These are phyloP conservation scores for Hafferia zeledoni DNA, from an alignment of 2,797 vertebrate genomes.

Conservation along the genomic window DNA sequence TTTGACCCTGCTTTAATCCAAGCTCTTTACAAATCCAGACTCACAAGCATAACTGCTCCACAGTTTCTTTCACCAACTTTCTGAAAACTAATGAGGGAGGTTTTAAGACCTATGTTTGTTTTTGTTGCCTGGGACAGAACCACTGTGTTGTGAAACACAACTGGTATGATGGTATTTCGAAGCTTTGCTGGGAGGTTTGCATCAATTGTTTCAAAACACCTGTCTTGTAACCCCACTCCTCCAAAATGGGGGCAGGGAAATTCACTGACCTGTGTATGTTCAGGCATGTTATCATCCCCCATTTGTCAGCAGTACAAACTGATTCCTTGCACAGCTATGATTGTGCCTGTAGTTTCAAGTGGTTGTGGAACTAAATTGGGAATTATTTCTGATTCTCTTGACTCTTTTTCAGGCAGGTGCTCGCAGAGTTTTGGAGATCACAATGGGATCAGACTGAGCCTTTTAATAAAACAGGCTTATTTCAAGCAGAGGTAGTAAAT, in stretches of 20 bases:
- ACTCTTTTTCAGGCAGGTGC: background rate
- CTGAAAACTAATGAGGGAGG: background rate
- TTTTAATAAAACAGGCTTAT: background rate
- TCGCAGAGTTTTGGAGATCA: background rate
- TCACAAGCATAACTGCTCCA: background rate
- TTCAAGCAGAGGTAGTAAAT: background rate
- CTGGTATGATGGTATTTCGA: background rate
- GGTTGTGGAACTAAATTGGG: background rate
- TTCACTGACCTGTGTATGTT: background rate
- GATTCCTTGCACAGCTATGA: background rate
- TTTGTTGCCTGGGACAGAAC: background rate
- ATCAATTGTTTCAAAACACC: background rate
- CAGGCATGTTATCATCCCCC: background rate
- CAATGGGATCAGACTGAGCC: background rate
- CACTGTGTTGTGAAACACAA: rapidly evolving
- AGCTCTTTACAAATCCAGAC: background rate
- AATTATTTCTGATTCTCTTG: background rate
- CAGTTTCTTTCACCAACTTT: background rate
- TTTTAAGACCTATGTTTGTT: background rate
- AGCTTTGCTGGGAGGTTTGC: background rate
- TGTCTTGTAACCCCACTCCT: background rate
- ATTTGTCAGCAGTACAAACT: background rate
- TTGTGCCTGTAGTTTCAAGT: background rate
- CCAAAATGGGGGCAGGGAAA: background rate
- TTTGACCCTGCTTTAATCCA: background rate